Evolutionary conservation across 2,113 vertebrate species (phyloP), one percentile per base, ranked within the genome.

Genomic region (Orientallactaga bullata): DNA sequence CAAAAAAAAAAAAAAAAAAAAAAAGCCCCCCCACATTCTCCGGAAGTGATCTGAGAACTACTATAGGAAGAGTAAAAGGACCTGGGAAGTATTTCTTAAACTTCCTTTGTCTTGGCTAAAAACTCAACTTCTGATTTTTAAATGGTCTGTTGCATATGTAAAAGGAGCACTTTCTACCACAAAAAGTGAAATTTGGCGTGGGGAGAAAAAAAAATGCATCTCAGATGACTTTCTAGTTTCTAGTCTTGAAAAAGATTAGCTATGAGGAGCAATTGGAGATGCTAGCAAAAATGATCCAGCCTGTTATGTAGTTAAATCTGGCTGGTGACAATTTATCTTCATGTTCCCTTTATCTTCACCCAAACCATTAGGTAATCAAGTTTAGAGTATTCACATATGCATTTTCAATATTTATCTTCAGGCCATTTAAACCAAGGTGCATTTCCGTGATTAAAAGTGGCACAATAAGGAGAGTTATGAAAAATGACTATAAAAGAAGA

Each of bases 351-450:
- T 96, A 96, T 97, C 95, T 68, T 97, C 83, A 89, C 92, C 42
- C 90, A 95, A 95, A 95, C 97, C 96, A 95, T 97, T 97, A 96
- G 94, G 95, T 96, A 97, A 97, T 97, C 95, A 96, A 96, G 92
- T 97, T 97, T 92, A 96, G 92, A 95, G 90, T 93, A 93, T 93
- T 95, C 86, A 89, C 89, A 94, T 95, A 95, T 89, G 95, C 77
- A 79, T 96, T 96, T 97, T 96, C 96, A 97, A 93, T 96, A 96
- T 97, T 96, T 97, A 96, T 95, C 96, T 97, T 80, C 83, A 95
- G 96, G 94, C 91, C 92, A 96, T 96, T 97, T 97, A 96, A 96
- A 97, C 96, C 96, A 96, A 97, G 97, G 96, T 97, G 95, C 95
- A 97, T 95, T 96, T 96, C 86, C 16, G 20, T 96, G 96, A 97